phyloP scores from a whole-genome alignment of 2,888 invertebrate species.

The Macaria notata region DNA sequence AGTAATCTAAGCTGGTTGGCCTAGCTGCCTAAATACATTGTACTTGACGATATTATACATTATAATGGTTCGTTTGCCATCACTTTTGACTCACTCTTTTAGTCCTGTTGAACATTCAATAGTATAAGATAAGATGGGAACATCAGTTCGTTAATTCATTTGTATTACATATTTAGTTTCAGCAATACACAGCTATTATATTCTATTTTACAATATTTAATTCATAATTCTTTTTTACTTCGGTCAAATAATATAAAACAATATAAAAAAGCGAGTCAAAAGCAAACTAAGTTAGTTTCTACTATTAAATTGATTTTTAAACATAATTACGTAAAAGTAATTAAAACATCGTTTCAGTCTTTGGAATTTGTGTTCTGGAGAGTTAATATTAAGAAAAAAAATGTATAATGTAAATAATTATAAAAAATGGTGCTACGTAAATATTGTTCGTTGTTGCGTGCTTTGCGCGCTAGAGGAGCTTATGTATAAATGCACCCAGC shows the following conservation, averaged over 20 bases:
- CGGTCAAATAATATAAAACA: not conserved
- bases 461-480: slow-evolving; percentile 18
- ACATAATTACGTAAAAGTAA: slow-evolving; percentile 34
- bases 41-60: slow-evolving; percentile 36
- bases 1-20: slow-evolving; percentile 36
- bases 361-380: slow-evolving; percentile 53
- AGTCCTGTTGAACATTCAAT: no score
- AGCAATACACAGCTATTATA: no score
- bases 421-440: slow-evolving; percentile 17
- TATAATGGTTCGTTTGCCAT: slow-evolving; percentile 17
- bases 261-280: slow-evolving; percentile 19
- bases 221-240: no score
- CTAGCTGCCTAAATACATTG: slow-evolving; percentile 50
- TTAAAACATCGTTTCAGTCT: slow-evolving; percentile 44
- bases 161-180: no score
- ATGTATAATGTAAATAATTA: slow-evolving; percentile 13
- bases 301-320: slow-evolving; percentile 29
- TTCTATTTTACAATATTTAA: no score
- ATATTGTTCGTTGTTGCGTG: slow-evolving; percentile 14
- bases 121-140: no score
- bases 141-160: no score
- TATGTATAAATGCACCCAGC: slow-evolving; percentile 23
- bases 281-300: slow-evolving; percentile 21
- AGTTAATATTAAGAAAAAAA: slow-evolving; percentile 26
- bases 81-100: slow-evolving; percentile 20